Evolutionary conservation across 1,140 invertebrate genomes (phyloP).

Genomic region (Oncopodura yosiiana): DNA sequence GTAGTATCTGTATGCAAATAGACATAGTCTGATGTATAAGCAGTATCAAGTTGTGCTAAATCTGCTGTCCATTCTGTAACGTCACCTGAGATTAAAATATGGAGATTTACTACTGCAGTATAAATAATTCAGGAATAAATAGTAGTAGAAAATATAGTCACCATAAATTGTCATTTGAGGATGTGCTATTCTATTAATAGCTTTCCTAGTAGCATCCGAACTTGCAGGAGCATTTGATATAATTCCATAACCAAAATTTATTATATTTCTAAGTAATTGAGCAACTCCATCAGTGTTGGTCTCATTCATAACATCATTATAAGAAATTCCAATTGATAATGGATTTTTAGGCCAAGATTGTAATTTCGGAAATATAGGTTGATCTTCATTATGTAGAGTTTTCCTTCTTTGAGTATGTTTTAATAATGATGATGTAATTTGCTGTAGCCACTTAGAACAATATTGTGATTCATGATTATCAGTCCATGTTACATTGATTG

Average conservation of each 20-base stretch:
- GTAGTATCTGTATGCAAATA: conserved; percentile 29
- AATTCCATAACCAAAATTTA: conserved; percentile 19
- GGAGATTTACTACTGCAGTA: no score
- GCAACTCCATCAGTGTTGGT: conserved; percentile 4
- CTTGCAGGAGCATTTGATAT: conserved; percentile 10
- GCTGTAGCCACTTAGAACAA: conserved; percentile 14
- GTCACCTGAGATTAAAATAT: no score
- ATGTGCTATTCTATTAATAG: conserved; percentile 23
- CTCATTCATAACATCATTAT: conserved; percentile 21
- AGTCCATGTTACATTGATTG: conserved; percentile 11
- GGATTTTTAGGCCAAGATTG: no score
- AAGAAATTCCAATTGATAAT: conserved; percentile 1
- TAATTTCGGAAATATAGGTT: background rate
- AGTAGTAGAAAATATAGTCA: no score
- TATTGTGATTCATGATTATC: conserved; percentile 24
- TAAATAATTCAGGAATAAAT: no score
- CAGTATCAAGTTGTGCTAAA: conserved; percentile 24
- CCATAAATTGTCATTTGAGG: conserved; percentile 29
- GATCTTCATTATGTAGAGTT: background rate
- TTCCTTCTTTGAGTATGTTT: background rate
- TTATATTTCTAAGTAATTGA: conserved; percentile 19
- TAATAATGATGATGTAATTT: background rate
- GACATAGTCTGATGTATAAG: conserved; percentile 25
- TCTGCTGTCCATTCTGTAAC: conserved; percentile 16
- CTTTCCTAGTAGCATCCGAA: conserved; percentile 14